Evolutionary conservation across 2,797 vertebrate genomes (phyloP).

Genomic region (Sarcoramphus papa): DNA sequence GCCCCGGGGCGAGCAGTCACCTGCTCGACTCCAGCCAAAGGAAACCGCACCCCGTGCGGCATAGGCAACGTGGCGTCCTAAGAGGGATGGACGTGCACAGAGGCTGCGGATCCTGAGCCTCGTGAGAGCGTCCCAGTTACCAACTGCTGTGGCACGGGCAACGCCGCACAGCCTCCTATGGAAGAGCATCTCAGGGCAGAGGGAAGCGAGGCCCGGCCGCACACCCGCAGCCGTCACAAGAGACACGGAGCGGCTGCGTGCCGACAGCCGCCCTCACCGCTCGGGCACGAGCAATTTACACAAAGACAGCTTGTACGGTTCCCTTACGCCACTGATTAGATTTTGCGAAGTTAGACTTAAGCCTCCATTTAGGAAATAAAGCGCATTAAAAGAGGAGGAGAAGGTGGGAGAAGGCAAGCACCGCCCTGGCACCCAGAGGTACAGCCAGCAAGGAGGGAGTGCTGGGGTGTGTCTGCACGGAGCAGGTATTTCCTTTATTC

Average conservation of each 20-base stretch:
- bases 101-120: not conserved
- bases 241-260: not conserved
- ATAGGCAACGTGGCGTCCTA: rapidly evolving
- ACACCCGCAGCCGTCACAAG: rapidly evolving
- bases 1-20: rapidly evolving
- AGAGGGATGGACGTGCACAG: not conserved
- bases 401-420: not conserved
- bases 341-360: not conserved
- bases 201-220: not conserved
- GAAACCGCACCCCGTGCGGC: not conserved
- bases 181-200: rapidly evolving
- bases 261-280: not conserved
- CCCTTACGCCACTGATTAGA: not conserved
- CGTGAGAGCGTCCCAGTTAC: not conserved
- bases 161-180: rapidly evolving
- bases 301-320: not conserved
- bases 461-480: not conserved
- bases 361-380: not conserved
- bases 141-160: not conserved
- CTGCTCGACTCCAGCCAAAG: not conserved
- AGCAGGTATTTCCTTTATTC: not conserved
- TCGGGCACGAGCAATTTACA: not conserved
- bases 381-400: not conserved
- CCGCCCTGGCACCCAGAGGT: rapidly evolving
- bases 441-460: not conserved